Evolutionary conservation across 2,888 invertebrate species (phyloP).

Genomic region (Gasteruption jaculator): DNA sequence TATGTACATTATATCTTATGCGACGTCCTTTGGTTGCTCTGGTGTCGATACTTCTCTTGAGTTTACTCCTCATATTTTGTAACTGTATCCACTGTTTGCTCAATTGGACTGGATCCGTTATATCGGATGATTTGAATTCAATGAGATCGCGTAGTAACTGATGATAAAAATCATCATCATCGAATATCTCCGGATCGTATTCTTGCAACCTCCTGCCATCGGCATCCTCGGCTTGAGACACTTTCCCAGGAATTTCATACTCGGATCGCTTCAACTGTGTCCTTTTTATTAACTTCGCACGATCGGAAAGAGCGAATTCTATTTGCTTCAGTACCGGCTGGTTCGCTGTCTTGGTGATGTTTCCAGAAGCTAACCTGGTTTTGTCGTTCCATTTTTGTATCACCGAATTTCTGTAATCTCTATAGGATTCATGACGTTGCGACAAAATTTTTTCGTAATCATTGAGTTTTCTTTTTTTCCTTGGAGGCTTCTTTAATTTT

Average conservation of each 20-base stretch:
- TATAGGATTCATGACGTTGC: slow-evolving; percentile 60
- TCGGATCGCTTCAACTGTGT: slow-evolving; percentile 77
- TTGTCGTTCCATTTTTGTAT: slow-evolving; percentile 96
- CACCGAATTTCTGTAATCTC: slow-evolving; percentile 69
- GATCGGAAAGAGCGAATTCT: slow-evolving; percentile 77
- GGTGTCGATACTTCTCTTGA: slow-evolving; percentile 90
- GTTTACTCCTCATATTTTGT: slow-evolving; percentile 85
- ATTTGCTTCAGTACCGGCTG: slow-evolving; percentile 74
- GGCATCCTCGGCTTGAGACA: slow-evolving; percentile 26
- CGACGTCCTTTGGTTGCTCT: slow-evolving; percentile 92
- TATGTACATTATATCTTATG: slow-evolving; percentile 80
- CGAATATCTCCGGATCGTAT: slow-evolving; percentile 81
- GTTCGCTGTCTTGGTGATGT: slow-evolving; percentile 61
- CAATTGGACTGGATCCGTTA: slow-evolving; percentile 79
- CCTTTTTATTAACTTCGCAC: slow-evolving; percentile 68
- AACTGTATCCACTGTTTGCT: slow-evolving; percentile 88
- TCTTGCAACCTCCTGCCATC: slow-evolving; percentile 54
- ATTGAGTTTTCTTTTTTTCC: slow-evolving; percentile 56
- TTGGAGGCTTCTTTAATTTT: slow-evolving; percentile 30
- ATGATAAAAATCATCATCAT: slow-evolving; percentile 97
- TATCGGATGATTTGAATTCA: slow-evolving; percentile 80
- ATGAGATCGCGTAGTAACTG: slow-evolving; percentile 87
- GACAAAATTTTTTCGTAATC: slow-evolving; percentile 61
- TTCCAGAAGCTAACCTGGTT: slow-evolving; percentile 68
- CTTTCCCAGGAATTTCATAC: slow-evolving; percentile 66